Conservation (phyloP, 1,140 invertebrate species). For the Belonocnema kinseyi region DNA sequence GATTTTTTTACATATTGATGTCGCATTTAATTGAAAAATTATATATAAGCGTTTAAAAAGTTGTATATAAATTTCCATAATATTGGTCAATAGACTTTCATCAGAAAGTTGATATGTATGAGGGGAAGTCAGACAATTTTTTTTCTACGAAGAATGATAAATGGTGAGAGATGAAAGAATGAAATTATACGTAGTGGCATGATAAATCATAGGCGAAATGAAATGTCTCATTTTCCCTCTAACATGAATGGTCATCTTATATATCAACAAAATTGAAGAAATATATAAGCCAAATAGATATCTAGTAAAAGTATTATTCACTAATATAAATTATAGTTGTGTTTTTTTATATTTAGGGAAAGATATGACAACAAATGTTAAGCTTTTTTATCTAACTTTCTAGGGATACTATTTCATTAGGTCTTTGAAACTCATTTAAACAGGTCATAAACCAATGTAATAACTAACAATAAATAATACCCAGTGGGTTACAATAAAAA, state of each 20-base stretch:
- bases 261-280: neutral
- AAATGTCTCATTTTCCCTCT: conserved; percentile 19
- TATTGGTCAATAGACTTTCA: conserved; percentile 1
- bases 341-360: no score
- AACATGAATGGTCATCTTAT: conserved; percentile 23
- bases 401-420: no score
- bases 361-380: no score
- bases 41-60: neutral
- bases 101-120: neutral
- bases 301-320: no score
- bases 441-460: no score
- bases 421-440: no score
- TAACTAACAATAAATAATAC: no score
- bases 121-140: conserved; percentile 27
- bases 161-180: conserved; percentile 12
- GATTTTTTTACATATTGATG: no score
- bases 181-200: conserved; percentile 22
- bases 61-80: neutral
- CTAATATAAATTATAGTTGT: no score
- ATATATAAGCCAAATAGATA: neutral
- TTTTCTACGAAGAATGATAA: conserved; percentile 19
- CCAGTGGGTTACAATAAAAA: no score
- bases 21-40: neutral
- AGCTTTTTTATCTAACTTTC: no score
- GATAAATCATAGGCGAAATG: conserved; percentile 28